Conservation (phyloP, 2,888 invertebrate species). For the Arge pagana region DNA sequence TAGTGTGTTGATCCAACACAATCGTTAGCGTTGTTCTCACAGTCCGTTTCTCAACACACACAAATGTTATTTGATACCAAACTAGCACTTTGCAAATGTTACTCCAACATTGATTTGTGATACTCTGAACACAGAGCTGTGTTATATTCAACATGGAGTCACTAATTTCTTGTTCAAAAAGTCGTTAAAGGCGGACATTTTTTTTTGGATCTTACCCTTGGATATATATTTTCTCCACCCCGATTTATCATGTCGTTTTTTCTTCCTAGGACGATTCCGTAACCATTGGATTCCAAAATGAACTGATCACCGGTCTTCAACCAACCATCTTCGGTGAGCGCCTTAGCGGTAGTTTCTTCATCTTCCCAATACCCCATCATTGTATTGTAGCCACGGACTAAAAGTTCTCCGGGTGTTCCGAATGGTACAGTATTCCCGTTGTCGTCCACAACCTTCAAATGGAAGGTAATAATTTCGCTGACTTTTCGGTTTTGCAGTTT, state of each 20-base stretch:
- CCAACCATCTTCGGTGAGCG: conserved; percentile 74
- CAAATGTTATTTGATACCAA: too few species aligned
- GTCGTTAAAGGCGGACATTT: too few species aligned
- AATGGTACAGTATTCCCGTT: conserved; percentile 69
- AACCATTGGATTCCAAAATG: conserved; percentile 70
- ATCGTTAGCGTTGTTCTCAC: too few species aligned
- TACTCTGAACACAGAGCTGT: too few species aligned
- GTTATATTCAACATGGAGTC: too few species aligned
- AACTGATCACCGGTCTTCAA: conserved; percentile 83
- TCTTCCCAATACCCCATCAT: conserved; percentile 86
- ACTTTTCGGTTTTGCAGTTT: too few species aligned
- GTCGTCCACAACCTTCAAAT: conserved; percentile 71
- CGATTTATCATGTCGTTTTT: conserved; percentile 79
- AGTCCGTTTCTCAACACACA: too few species aligned
- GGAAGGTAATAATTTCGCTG: too few species aligned
- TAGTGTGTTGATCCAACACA: too few species aligned
- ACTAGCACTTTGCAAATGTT: neutral
- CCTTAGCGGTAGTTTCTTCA: conserved; percentile 72
- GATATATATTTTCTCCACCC: conserved; percentile 84
- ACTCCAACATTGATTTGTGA: too few species aligned
- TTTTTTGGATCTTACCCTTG: too few species aligned
- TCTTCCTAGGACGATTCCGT: conserved; percentile 73
- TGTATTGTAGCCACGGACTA: conserved; percentile 73
- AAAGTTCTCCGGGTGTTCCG: conserved; percentile 75
- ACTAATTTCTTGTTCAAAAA: too few species aligned